Evolutionary conservation across 2,888 invertebrate species (phyloP).

Genomic region (Nephrocerus scutellatus): DNA sequence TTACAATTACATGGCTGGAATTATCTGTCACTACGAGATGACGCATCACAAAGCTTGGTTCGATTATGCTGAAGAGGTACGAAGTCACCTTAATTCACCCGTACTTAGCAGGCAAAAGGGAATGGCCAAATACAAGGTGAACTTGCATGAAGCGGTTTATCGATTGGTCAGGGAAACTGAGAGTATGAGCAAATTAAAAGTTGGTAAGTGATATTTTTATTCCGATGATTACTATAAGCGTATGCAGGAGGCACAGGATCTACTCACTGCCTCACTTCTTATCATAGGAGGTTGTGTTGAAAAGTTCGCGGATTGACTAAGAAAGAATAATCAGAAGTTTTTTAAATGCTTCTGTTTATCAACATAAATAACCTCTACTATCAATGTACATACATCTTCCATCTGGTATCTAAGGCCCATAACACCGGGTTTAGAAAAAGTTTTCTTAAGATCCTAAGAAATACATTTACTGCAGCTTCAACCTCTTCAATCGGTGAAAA

Average conservation of each 20-base stretch:
- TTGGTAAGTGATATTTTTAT: constrained; percentile 49
- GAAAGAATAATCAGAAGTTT: background rate
- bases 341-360: background rate
- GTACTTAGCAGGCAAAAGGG: constrained; percentile 60
- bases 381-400: too few relatives aligned
- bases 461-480: too few relatives aligned
- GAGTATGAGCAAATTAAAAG: constrained; percentile 68
- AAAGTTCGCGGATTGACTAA: too few relatives aligned
- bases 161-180: constrained; percentile 75
- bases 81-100: constrained; percentile 57
- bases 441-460: too few relatives aligned
- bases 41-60: constrained; percentile 77
- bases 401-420: too few relatives aligned
- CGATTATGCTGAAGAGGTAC: constrained; percentile 65
- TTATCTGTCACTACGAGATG: constrained; percentile 75
- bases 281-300: too few relatives aligned
- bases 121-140: constrained; percentile 58
- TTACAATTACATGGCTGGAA: constrained; percentile 70
- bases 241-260: too few relatives aligned
- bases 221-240: too few relatives aligned
- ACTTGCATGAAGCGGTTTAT: constrained; percentile 65
- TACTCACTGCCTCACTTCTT: too few relatives aligned
- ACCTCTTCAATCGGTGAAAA: too few relatives aligned
- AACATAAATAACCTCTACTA: too few relatives aligned
- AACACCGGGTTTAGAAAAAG: too few relatives aligned